phyloP scores from a whole-genome alignment of 2,113 vertebrate species.

The Lamprotornis superbus region DNA sequence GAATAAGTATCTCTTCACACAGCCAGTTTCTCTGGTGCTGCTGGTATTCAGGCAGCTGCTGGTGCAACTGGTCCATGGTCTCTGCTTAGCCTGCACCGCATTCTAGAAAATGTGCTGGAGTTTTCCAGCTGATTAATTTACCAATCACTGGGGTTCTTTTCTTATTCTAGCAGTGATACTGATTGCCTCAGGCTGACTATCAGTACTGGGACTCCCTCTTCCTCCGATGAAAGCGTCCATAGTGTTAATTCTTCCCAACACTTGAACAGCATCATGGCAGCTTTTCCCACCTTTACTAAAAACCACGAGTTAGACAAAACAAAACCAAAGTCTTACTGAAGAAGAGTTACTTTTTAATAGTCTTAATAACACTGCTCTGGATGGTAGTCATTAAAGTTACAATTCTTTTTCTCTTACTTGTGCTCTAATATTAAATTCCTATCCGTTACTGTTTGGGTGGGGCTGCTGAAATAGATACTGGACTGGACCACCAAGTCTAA shows the following conservation, averaged over 20 bases:
- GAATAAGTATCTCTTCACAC: not conserved
- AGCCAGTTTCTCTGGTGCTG: not conserved
- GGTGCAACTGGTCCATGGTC: not conserved
- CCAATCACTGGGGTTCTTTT: not conserved
- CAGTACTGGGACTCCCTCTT: fast-evolving
- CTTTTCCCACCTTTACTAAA: not conserved
- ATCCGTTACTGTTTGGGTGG: not conserved
- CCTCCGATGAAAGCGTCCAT: not conserved
- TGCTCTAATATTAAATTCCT: not conserved
- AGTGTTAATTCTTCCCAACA: not conserved
- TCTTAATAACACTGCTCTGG: not conserved
- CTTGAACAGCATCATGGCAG: not conserved
- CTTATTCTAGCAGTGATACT: not conserved
- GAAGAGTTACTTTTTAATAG: not conserved
- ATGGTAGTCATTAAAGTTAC: not conserved
- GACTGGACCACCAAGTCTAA: not conserved
- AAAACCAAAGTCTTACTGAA: not conserved
- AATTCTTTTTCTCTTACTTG: not conserved
- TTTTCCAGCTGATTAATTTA: not conserved
- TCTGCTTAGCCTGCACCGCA: not conserved
- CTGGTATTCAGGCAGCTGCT: not conserved
- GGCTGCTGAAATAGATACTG: not conserved
- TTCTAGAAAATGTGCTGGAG: not conserved
- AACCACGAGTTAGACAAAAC: not conserved
- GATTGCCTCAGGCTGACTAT: not conserved